Percentiles rank a stretch among this genome's conserved stretches.
Conservation (phyloP, 2,888 invertebrate genomes). For the Drosophila testacea region DNA sequence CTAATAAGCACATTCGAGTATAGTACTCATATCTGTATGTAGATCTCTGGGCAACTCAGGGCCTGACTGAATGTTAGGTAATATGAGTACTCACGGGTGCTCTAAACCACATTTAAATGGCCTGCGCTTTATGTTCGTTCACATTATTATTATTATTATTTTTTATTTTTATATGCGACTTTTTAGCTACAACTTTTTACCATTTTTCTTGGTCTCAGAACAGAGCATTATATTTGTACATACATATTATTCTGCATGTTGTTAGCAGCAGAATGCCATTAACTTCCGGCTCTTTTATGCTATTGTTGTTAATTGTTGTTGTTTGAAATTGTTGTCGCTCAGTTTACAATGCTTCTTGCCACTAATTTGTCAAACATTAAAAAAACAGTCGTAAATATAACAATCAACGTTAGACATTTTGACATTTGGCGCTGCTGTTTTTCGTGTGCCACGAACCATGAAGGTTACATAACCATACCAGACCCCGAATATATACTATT, state of each 20-base stretch:
- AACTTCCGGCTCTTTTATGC: slow-evolving; percentile 63
- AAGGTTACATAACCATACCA: slow-evolving; percentile 53
- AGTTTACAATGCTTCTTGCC: slow-evolving; percentile 53
- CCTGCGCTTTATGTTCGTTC: slow-evolving; percentile 31
- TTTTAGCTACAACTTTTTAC: slow-evolving; percentile 30
- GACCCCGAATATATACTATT: slow-evolving; percentile 13
- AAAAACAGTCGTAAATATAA: slow-evolving; percentile 76
- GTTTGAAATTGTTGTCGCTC: slow-evolving; percentile 42
- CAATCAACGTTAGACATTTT: slow-evolving; percentile 76
- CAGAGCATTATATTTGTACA: not conserved
- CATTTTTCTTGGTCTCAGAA: slow-evolving; percentile 23
- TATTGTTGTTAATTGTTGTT: slow-evolving; percentile 34
- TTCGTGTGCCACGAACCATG: slow-evolving; percentile 64
- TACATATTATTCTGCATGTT: slow-evolving; percentile 11
- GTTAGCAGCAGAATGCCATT: slow-evolving; percentile 61
- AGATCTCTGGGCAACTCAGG: slow-evolving; percentile 15
- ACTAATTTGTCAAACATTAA: slow-evolving; percentile 79
- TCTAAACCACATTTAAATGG: slow-evolving; percentile 46
- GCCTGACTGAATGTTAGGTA: slow-evolving; percentile 27
- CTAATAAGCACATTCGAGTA: slow-evolving; percentile 24
- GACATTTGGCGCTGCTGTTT: slow-evolving; percentile 63
- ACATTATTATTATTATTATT: slow-evolving; percentile 33
- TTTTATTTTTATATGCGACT: slow-evolving; percentile 8
- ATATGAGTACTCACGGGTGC: slow-evolving; percentile 40
- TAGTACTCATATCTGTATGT: slow-evolving; percentile 18